A percentile compares a stretch with the other conserved stretches of the same genome.
Evolutionary conservation across 2,113 vertebrate genomes (phyloP).

Genomic region (Macquaria australasica): DNA sequence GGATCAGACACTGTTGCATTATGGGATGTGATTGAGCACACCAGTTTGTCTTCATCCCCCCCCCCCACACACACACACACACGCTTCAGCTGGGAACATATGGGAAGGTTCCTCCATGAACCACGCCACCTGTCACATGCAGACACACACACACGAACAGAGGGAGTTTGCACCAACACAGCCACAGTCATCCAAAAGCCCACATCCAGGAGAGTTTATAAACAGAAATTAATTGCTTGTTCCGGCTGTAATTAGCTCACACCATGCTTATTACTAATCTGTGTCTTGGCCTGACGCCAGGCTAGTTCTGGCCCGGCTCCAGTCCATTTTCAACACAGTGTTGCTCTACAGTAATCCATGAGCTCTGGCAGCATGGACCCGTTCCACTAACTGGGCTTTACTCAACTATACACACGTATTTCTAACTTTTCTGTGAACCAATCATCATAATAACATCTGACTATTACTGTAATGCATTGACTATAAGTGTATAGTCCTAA

Average conservation of each 20-base stretch:
- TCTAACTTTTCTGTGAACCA: constrained; percentile 2
- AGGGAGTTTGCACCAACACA: constrained; percentile 40
- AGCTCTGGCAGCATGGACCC: constrained; percentile 63
- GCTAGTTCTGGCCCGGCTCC: constrained; percentile 78
- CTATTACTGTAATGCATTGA: neutral
- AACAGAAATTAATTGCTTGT: constrained; percentile 85
- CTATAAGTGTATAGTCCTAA: neutral
- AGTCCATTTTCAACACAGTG: constrained; percentile 70
- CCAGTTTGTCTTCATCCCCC: constrained; percentile 52
- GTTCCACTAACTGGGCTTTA: constrained; percentile 36
- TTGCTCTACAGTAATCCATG: constrained; percentile 71
- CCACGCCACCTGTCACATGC: constrained; percentile 73
- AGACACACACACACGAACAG: constrained; percentile 17
- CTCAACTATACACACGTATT: constrained; percentile 33
- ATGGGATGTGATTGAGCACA: constrained; percentile 63
- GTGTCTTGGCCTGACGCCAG: constrained; percentile 81
- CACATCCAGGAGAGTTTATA: constrained; percentile 82
- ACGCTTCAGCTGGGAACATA: constrained; percentile 65
- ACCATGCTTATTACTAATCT: constrained; percentile 86
- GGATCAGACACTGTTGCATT: constrained; percentile 77
- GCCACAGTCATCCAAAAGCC: constrained; percentile 42
- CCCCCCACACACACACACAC: no score
- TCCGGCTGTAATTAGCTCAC: constrained; percentile 84
- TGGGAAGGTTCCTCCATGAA: constrained; percentile 59
- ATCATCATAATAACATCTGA: neutral